Evolutionary conservation across 1,140 invertebrate genomes (phyloP).

Genomic region (Rhyacophila brunnea): DNA sequence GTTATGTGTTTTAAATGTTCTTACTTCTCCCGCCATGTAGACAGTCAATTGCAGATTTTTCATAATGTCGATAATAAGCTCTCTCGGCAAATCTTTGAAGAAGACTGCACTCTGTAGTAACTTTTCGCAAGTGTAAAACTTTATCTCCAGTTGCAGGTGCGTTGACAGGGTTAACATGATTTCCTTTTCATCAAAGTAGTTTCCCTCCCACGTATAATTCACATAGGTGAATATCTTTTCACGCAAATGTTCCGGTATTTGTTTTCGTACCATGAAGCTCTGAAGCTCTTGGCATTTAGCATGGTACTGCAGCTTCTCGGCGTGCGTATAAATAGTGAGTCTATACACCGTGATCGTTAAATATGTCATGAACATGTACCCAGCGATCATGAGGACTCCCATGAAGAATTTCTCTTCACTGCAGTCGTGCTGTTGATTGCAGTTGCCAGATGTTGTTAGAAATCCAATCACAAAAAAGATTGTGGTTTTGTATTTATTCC

Average conservation of each 20-base stretch:
- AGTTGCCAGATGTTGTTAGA: slow-evolving; percentile 4
- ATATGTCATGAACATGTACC: slow-evolving; percentile 6
- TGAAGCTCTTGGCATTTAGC: slow-evolving; percentile 1
- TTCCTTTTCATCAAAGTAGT: slow-evolving; percentile 17
- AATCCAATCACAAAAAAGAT: slow-evolving; percentile 15
- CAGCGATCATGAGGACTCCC: slow-evolving; percentile 1
- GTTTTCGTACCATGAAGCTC: slow-evolving; percentile 8
- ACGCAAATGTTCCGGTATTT: background rate
- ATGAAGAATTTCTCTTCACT: background rate
- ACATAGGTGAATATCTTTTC: slow-evolving; percentile 10
- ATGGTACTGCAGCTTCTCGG: slow-evolving; percentile 9
- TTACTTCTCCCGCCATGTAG: slow-evolving; percentile 12
- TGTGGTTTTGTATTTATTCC: background rate
- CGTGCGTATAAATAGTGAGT: background rate
- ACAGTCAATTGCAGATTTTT: slow-evolving; percentile 11
- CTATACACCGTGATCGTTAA: background rate
- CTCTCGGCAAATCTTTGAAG: slow-evolving; percentile 5
- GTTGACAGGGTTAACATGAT: slow-evolving; percentile 4
- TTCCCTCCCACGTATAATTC: slow-evolving; percentile 20
- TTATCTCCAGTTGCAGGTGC: slow-evolving; percentile 14
- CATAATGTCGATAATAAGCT: slow-evolving; percentile 7
- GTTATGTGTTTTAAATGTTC: too few species aligned
- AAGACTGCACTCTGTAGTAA: slow-evolving; percentile 4
- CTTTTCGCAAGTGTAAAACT: slow-evolving; percentile 14
- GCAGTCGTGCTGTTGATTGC: background rate